Evolutionary conservation across 2,888 invertebrate species (phyloP).

Genomic region (Sisyra nigra): DNA sequence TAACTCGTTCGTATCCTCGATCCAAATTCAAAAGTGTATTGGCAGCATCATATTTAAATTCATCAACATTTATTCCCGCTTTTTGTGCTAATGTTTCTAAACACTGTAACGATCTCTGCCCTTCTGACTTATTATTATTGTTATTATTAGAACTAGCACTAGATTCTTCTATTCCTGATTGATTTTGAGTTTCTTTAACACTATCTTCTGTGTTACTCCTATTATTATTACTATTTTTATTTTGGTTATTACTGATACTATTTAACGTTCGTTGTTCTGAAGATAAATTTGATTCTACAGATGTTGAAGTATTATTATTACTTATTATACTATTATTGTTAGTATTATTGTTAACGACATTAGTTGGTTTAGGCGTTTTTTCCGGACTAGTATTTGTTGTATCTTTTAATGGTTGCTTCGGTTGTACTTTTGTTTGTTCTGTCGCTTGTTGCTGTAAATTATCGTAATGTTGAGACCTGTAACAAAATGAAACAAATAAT

Average conservation of each 20-base stretch:
- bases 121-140: constrained; percentile 7
- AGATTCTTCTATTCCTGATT: too few relatives aligned
- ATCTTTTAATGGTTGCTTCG: constrained; percentile 27
- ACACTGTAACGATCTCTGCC: constrained; percentile 42
- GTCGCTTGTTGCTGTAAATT: constrained; percentile 33
- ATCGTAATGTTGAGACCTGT: constrained; percentile 44
- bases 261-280: not conserved
- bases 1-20: constrained; percentile 25
- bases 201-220: too few relatives aligned
- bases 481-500: constrained; percentile 17
- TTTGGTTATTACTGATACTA: not conserved
- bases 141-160: constrained; percentile 4
- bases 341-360: constrained; percentile 20
- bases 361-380: constrained; percentile 14
- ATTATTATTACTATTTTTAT: not conserved
- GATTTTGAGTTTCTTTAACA: too few relatives aligned
- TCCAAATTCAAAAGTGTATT: constrained; percentile 47
- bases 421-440: constrained; percentile 16
- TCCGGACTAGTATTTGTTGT: constrained; percentile 23
- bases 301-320: constrained; percentile 2
- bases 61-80: constrained; percentile 56
- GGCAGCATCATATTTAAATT: constrained; percentile 53
- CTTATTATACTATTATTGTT: constrained; percentile 15
- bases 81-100: constrained; percentile 56
- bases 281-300: not conserved